Base-by-base conservation (phyloP, 2,797 vertebrate species). In the Pseudotriccus pelzelni region DNA sequence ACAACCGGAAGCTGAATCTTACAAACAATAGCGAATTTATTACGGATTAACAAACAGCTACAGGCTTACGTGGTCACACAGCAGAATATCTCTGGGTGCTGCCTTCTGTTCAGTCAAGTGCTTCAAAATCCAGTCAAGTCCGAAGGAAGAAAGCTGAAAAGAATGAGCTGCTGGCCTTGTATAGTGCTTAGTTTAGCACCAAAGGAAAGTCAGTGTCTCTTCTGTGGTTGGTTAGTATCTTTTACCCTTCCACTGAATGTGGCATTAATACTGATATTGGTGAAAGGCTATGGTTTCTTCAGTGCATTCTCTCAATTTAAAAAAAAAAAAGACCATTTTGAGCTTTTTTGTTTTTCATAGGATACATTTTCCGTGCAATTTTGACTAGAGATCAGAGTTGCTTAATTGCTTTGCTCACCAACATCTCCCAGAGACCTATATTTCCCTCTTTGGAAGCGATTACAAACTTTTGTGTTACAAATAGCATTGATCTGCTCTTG, bases 11-110 rank as follows among this genome's bases (percentile, higher is more conserved):
- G 70, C 82, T 49, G 69, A 76, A 77, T 74, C 74, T 91, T 93
- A 55, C 43, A 67, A 94, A 95, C 95, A 92, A 81, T 80, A 58
- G 84, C 64, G 84, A 94, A 79, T 94, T 87, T 95, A 64, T 94
- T 91, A 37, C 0, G n/a, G 86, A 93, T 92, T 97, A 97, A 41
- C 73, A 21, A 87, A 58, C 72, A 37, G 70, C 67, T 86, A 47
- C 68, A 82, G 67, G 67, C 47, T 93, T 93, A 90, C 0, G 3
- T 88, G 81, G 73, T 90, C 68, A 86, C 70, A 72, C 77, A 93
- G 67, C 46, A 87, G 3, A 94, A 84, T 76, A 92, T 90, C 63
- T 41, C 24, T 14, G 75, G 47, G 62, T 89, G 82, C 75, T 78
- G 72, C 68, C 78, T 87, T 60, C 75, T 95, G 63, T 87, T 94